Percentiles rank a stretch among this genome's conserved stretches.
Evolutionary conservation across 2,797 vertebrate genomes (phyloP).

Genomic region (Paguma larvata): DNA sequence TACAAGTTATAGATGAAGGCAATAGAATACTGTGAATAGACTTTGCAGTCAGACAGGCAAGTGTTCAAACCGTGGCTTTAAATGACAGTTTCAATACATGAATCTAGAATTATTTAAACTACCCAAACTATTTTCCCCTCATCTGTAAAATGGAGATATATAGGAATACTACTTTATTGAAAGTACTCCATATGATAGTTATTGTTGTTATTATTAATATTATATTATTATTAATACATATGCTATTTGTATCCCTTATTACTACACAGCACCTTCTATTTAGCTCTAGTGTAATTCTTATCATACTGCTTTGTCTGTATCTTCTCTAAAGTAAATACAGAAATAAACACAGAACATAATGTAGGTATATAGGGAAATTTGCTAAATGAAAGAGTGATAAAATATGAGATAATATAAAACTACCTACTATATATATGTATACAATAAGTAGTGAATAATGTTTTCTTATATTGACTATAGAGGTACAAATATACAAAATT

Average conservation of each 20-base stretch:
- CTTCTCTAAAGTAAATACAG: neutral
- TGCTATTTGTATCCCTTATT: neutral
- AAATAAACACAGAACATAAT: neutral
- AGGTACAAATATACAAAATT: neutral
- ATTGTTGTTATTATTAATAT: neutral
- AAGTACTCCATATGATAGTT: neutral
- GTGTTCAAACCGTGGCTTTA: neutral
- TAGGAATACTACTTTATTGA: neutral
- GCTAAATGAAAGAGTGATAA: neutral
- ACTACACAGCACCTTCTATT: neutral
- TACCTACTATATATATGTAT: neutral
- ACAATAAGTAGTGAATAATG: neutral
- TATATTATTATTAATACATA: neutral
- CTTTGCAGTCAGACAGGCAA: neutral
- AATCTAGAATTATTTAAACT: constrained; percentile 39
- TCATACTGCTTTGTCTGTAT: neutral
- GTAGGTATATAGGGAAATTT: neutral
- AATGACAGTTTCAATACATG: neutral
- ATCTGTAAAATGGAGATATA: neutral
- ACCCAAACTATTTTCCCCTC: neutral
- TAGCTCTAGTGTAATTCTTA: neutral
- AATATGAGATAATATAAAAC: neutral
- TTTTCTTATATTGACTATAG: neutral
- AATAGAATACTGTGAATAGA: neutral
- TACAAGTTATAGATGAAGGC: neutral